Conservation (phyloP, 2,113 vertebrate species). For the Pelmatolapia mariae region DNA sequence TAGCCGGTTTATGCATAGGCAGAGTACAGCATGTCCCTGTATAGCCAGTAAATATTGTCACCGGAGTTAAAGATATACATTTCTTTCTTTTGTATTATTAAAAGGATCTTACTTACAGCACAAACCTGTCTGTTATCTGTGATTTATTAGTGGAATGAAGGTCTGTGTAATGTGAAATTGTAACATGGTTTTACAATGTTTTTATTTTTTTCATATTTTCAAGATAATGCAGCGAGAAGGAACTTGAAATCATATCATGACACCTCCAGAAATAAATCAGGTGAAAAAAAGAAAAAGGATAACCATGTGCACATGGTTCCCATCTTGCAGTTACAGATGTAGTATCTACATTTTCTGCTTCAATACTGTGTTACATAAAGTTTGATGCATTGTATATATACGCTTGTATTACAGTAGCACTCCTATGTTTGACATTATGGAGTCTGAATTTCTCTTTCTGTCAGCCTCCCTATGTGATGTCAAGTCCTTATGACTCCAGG, state of each 20-base stretch:
- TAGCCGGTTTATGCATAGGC: neutral
- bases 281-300: neutral
- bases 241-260: neutral
- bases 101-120: neutral
- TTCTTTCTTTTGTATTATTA: neutral
- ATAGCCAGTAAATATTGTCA: neutral
- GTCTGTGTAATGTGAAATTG: neutral
- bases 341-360: neutral
- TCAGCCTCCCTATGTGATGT: neutral
- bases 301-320: neutral
- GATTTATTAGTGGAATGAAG: neutral
- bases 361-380: neutral
- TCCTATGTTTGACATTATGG: neutral
- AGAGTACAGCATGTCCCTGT: neutral
- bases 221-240: neutral
- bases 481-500: constrained; percentile 33
- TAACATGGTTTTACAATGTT: neutral
- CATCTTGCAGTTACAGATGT: neutral
- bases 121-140: neutral
- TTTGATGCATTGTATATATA: neutral
- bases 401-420: neutral
- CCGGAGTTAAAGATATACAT: neutral
- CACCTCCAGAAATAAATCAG: neutral
- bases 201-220: neutral
- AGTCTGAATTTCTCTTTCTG: neutral